Base-by-base conservation (phyloP, 1,140 invertebrate species). In the Contarinia nasturtii region DNA sequence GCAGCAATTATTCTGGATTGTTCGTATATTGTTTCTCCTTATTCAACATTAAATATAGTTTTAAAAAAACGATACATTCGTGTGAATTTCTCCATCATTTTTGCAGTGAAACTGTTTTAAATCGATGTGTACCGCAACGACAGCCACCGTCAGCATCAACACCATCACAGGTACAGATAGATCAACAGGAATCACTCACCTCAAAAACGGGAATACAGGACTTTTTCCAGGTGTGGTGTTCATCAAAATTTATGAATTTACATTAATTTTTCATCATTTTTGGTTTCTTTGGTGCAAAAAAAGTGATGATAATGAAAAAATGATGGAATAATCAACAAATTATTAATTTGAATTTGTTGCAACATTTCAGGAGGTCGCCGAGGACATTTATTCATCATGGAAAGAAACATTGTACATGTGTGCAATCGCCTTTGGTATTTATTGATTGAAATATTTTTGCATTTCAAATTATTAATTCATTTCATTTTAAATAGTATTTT, bases 371-470 rank as follows among this genome's bases (percentile, higher is more conserved):
- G 76, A 80, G 65, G 69, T 69, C 37, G 60, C 69, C 43, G 67
- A 71, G 58, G 79, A 82, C 60, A 51, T 82, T 2, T 58, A 71
- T 44, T 57, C 70, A 7, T 71, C 70, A n/a, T 80, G 74, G 73
- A 57, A 51, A 42, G 73, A 80, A 54, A 66, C 81, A 40, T 44
- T 77, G 19, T 77, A 76, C 50, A 59, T 80, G 41, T 69, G 71
- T 47, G 52, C 74, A 4, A 71, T 79, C 47, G 68, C 77, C 34
- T 65, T 80, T 36, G 74, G 76, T 80, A 68, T 60, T 60, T 27
- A 27, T 27, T 53, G 51, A 44, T 49, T 40, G 20, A 19, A 22
- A 45, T 17, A 7, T 18, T 41, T 7, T 18, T 15, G n/a, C n/a
- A n/a, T n/a, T n/a, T n/a, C n/a, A n/a, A n/a, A n/a, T n/a, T n/a